phyloP scores from a whole-genome alignment of 2,797 vertebrate genomes.

The Anguilla pacifica region DNA sequence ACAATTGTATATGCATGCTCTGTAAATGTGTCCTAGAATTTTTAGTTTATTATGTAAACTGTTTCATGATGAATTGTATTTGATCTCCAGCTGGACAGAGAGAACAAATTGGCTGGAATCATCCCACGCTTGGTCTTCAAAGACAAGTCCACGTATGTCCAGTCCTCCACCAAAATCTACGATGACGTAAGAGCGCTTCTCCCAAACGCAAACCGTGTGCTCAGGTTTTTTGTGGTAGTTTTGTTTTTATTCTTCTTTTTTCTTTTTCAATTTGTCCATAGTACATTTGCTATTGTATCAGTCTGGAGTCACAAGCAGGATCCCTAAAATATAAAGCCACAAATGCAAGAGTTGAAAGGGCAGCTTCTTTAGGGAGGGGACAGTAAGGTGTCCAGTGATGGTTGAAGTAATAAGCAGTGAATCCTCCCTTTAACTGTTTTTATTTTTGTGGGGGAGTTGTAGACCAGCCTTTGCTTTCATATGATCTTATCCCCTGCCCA shows the following conservation, averaged over 20 bases:
- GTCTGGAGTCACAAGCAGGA: neutral
- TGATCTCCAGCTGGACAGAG: conserved; percentile 81
- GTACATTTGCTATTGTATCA: neutral
- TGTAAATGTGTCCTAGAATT: neutral
- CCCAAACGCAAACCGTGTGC: neutral
- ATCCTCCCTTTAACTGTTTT: neutral
- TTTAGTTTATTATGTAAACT: neutral
- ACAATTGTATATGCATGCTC: neutral
- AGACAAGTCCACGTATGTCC: conserved; percentile 92
- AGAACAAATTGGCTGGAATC: conserved; percentile 83
- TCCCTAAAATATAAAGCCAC: neutral
- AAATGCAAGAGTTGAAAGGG: neutral
- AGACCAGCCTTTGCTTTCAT: neutral
- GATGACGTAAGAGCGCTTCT: conserved; percentile 82
- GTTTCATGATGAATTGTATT: conserved; percentile 4
- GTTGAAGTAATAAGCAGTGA: neutral
- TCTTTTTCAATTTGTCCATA: neutral
- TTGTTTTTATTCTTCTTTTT: conserved; percentile 25
- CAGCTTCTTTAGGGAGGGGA: no score
- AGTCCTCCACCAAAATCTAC: conserved; percentile 93
- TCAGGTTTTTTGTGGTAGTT: neutral
- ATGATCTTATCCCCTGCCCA: neutral
- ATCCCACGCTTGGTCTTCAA: conserved; percentile 82
- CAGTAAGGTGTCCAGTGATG: neutral
- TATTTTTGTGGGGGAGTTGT: neutral